Evolutionary conservation across 1,140 invertebrate species (phyloP).

Genomic region (Oppia nitens): DNA sequence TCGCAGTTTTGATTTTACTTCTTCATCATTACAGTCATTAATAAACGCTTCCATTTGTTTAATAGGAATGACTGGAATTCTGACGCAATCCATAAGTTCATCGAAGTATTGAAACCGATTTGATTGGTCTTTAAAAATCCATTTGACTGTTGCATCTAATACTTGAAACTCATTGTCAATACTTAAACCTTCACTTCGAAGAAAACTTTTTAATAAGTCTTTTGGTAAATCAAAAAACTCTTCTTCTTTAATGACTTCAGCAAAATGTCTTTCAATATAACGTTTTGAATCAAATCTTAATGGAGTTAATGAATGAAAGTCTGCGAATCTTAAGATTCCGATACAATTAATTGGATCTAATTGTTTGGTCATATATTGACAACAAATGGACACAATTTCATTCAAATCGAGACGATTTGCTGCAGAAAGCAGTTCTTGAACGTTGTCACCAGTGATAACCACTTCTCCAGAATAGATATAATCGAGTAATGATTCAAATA

Average conservation of each 20-base stretch:
- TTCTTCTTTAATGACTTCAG: slow-evolving; percentile 53
- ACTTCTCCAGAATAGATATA: slow-evolving; percentile 59
- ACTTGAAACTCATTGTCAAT: slow-evolving; percentile 84
- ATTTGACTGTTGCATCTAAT: slow-evolving; percentile 71
- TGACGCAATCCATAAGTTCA: slow-evolving; percentile 62
- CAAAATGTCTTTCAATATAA: slow-evolving; percentile 75
- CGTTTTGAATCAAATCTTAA: slow-evolving; percentile 58
- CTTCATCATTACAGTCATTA: slow-evolving; percentile 58
- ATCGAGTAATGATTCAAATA: slow-evolving; percentile 54
- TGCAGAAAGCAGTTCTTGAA: slow-evolving; percentile 71
- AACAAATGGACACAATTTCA: slow-evolving; percentile 69
- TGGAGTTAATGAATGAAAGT: slow-evolving; percentile 68
- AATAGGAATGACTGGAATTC: slow-evolving; percentile 65
- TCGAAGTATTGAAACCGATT: slow-evolving; percentile 64
- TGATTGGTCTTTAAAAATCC: slow-evolving; percentile 67
- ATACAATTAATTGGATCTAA: slow-evolving; percentile 57
- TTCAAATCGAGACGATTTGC: slow-evolving; percentile 80
- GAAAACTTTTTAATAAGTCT: slow-evolving; percentile 54
- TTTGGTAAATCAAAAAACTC: slow-evolving; percentile 73
- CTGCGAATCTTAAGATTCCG: slow-evolving; percentile 56
- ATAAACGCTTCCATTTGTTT: slow-evolving; percentile 61
- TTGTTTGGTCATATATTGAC: slow-evolving; percentile 66
- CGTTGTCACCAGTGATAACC: slow-evolving; percentile 47
- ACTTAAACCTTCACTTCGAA: slow-evolving; percentile 71
- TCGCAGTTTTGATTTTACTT: slow-evolving; percentile 47